Conservation (phyloP, 1,140 invertebrate genomes). For the Ceratina calcarata region DNA sequence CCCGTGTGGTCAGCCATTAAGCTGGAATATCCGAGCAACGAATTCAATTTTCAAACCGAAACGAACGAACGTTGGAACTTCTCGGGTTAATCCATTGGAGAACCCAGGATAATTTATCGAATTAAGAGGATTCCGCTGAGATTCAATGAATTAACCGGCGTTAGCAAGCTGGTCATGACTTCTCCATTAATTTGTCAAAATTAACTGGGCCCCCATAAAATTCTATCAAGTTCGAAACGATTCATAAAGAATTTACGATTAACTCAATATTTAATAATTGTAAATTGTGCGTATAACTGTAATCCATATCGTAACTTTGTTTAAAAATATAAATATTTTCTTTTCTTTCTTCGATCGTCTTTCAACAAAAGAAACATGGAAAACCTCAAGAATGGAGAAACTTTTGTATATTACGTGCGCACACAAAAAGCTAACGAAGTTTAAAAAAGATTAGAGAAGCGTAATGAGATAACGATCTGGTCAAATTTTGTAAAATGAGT, state of each 20-base stretch:
- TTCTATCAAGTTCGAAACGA: neutral
- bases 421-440: too few relatives aligned
- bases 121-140: constrained; percentile 22
- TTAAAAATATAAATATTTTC: neutral
- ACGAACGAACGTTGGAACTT: constrained; percentile 14
- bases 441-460: too few relatives aligned
- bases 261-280: too few relatives aligned
- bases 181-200: constrained; percentile 5
- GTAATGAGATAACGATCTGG: too few relatives aligned
- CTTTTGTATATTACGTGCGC: too few relatives aligned
- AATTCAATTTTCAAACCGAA: constrained; percentile 13
- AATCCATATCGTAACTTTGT: too few relatives aligned
- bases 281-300: too few relatives aligned
- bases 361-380: neutral
- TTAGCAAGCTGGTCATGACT: neutral
- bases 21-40: neutral
- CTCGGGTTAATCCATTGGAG: neutral
- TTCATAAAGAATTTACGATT: too few relatives aligned
- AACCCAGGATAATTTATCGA: constrained; percentile 13
- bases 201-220: constrained; percentile 7
- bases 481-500: too few relatives aligned
- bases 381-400: too few relatives aligned
- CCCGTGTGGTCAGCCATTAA: neutral
- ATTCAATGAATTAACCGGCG: constrained; percentile 16
- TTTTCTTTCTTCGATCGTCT: neutral